These are phyloP conservation scores for Athrips mouffetella DNA, from an alignment of 2,888 invertebrate genomes.

Conservation along the genomic window DNA sequence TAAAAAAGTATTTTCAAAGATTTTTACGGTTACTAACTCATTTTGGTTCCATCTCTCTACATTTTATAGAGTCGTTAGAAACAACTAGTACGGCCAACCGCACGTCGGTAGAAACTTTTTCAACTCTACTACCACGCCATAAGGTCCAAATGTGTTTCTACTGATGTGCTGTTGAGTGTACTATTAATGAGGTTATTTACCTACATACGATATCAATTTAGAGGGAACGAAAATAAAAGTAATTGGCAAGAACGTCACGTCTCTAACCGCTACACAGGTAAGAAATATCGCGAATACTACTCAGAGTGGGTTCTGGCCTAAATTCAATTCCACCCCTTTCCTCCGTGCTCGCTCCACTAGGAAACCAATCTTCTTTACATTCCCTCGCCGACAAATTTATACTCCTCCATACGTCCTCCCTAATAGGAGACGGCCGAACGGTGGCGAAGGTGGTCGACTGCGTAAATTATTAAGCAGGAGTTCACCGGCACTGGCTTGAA, in stretches of 20 bases:
- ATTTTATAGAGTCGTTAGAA: neutral
- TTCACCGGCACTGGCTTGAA: conserved; percentile 30
- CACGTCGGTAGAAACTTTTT: no score
- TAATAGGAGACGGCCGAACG: conserved; percentile 46
- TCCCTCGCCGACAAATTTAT: conserved; percentile 75
- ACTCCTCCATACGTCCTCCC: conserved; percentile 67
- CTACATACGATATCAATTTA: no score
- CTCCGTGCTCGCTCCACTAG: conserved; percentile 59
- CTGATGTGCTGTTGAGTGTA: no score
- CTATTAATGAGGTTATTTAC: no score
- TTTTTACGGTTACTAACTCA: no score
- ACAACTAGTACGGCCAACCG: no score
- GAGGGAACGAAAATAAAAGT: conserved; percentile 40
- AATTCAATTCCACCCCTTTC: conserved; percentile 74
- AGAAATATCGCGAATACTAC: conserved; percentile 66
- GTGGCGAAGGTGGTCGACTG: conserved; percentile 24
- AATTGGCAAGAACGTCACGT: conserved; percentile 60
- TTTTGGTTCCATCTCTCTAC: no score
- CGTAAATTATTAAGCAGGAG: conserved; percentile 62
- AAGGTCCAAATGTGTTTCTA: no score
- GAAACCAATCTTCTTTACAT: conserved; percentile 76
- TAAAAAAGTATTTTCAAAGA: no score
- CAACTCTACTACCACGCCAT: no score
- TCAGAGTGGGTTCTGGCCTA: conserved; percentile 66
- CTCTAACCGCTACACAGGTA: conserved; percentile 50